Evolutionary conservation across 2,113 vertebrate species (phyloP).

Genomic region (Brienomyrus longianalis): DNA sequence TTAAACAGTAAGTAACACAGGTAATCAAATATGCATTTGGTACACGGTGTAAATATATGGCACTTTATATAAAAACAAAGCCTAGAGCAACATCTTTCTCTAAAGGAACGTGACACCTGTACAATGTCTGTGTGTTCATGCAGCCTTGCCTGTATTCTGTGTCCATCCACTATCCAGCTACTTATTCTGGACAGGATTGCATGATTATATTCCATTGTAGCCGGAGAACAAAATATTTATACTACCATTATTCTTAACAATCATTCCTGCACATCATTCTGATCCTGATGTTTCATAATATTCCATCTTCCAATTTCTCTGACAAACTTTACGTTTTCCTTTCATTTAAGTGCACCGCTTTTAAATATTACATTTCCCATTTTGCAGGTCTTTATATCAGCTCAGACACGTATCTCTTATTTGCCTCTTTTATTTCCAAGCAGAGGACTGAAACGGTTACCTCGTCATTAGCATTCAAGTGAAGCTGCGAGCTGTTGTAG

Average conservation of each 20-base stretch:
- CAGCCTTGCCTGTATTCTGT: neutral
- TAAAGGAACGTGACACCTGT: neutral
- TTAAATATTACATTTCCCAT: neutral
- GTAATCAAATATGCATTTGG: neutral
- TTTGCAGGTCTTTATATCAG: neutral
- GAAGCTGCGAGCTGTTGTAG: slow-evolving; percentile 56
- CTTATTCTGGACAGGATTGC: neutral
- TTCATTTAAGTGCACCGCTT: neutral
- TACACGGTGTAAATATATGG: neutral
- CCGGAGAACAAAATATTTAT: neutral
- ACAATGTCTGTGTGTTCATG: neutral
- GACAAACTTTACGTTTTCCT: neutral
- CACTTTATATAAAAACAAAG: neutral
- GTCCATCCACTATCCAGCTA: neutral
- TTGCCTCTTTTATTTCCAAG: neutral
- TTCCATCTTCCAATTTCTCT: neutral
- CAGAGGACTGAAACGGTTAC: slow-evolving; percentile 42
- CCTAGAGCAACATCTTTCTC: neutral
- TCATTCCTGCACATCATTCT: neutral
- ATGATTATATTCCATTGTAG: neutral
- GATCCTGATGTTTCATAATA: neutral
- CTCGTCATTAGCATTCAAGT: slow-evolving; percentile 63
- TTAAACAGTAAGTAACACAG: neutral
- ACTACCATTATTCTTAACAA: neutral
- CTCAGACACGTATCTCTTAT: neutral